Percentiles rank a stretch among this genome's conserved stretches.
phyloP scores from a whole-genome alignment of 1,140 invertebrate genomes.

The Eumaeus atala region DNA sequence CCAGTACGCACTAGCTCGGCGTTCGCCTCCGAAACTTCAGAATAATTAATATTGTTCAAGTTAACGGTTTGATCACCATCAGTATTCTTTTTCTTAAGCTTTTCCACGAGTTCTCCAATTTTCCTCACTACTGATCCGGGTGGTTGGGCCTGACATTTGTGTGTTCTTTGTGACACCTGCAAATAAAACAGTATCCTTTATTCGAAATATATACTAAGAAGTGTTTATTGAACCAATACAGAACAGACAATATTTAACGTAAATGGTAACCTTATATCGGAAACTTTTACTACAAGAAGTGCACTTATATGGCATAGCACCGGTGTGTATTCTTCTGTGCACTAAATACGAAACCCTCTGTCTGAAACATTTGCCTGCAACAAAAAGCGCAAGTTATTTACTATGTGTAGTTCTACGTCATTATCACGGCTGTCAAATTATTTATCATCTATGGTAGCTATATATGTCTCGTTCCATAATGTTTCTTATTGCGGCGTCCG shows the following conservation, averaged over 20 bases:
- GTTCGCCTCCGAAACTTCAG: conserved; percentile 55
- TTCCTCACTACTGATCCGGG: conserved; percentile 73
- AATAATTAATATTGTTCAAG: conserved; percentile 27
- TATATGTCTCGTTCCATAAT: no score
- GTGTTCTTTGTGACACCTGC: conserved; percentile 85
- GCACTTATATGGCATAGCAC: conserved; percentile 88
- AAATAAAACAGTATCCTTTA: conserved; percentile 22
- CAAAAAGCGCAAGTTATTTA: conserved; percentile 18
- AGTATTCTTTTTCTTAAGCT: conserved; percentile 52
- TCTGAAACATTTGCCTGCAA: conserved; percentile 87
- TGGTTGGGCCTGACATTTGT: conserved; percentile 81
- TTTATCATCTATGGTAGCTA: no score
- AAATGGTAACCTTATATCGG: conserved; percentile 82
- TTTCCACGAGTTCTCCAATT: conserved; percentile 69
- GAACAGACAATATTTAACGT: not conserved
- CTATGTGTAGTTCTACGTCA: no score
- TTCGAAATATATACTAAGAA: not conserved
- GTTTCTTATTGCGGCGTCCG: no score
- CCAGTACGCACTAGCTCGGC: conserved; percentile 58
- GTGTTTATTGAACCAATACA: not conserved
- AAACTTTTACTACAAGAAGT: conserved; percentile 87
- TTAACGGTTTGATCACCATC: conserved; percentile 12
- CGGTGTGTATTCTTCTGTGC: conserved; percentile 88
- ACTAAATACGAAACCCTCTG: conserved; percentile 90
- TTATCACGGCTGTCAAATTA: no score